Conservation (phyloP, 2,888 invertebrate genomes). For the Bellardia pandia region DNA sequence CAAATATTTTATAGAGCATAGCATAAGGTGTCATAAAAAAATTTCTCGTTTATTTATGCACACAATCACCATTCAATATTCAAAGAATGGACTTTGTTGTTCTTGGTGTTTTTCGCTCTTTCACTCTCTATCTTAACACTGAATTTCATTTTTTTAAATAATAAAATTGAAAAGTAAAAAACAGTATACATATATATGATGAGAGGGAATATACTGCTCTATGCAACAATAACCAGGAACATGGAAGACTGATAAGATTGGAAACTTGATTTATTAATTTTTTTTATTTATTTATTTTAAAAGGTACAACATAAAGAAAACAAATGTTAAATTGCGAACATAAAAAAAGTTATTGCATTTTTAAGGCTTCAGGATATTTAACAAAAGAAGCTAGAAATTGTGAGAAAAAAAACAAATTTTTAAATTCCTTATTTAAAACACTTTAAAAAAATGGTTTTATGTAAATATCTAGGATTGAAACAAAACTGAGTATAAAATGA, state of each 20-base stretch:
- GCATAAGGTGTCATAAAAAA: conserved; percentile 52
- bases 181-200: neutral
- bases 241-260: conserved; percentile 27
- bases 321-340: neutral
- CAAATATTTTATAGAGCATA: conserved; percentile 37
- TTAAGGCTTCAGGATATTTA: neutral
- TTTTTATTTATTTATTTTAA: neutral
- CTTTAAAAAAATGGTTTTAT: no score
- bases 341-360: neutral
- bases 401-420: neutral
- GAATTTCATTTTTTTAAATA: conserved; percentile 15
- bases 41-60: neutral
- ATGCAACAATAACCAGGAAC: conserved; percentile 26
- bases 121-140: neutral
- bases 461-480: no score
- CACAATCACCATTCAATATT: conserved; percentile 23
- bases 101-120: neutral
- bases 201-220: neutral
- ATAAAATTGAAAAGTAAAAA: neutral
- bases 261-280: conserved; percentile 28
- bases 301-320: neutral
- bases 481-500: no score
- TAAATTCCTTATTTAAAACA: no score
- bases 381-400: neutral
- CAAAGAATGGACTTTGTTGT: conserved; percentile 9